A percentile compares a stretch with the other conserved stretches of the same genome.
Evolutionary conservation across 2,797 vertebrate genomes (phyloP).

Genomic region (Esox masquinongy): DNA sequence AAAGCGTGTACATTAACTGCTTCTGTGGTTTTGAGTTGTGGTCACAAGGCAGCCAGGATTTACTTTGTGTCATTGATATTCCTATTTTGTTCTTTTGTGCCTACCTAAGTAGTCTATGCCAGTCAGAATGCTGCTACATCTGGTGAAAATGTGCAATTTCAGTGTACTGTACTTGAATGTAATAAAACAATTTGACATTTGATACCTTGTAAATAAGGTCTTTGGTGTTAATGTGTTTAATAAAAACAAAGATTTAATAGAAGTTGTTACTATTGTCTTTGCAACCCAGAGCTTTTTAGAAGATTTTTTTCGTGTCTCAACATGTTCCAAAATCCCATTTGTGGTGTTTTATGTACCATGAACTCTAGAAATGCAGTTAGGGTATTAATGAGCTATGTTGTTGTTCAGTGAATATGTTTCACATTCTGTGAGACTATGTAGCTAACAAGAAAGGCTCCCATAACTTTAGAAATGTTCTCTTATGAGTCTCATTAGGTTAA

Average conservation of each 20-base stretch:
- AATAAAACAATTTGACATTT: constrained; percentile 75
- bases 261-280: not conserved
- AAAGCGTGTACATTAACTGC: constrained; percentile 71
- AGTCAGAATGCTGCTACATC: constrained; percentile 80
- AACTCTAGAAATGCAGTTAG: not conserved
- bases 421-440: constrained; percentile 1
- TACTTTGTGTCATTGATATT: constrained; percentile 55
- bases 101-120: constrained; percentile 70
- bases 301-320: not conserved
- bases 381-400: not conserved
- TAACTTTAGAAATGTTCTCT: too few relatives aligned
- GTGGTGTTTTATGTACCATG: not conserved
- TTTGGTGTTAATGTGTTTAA: constrained; percentile 1
- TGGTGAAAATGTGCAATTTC: constrained; percentile 82
- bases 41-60: constrained; percentile 38
- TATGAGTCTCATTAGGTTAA: too few relatives aligned
- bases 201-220: constrained; percentile 69
- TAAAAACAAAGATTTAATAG: not conserved
- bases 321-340: not conserved
- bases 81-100: constrained; percentile 70
- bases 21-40: constrained; percentile 50
- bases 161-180: constrained; percentile 78
- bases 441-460: too few relatives aligned
- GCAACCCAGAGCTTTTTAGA: not conserved
- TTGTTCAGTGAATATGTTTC: not conserved